Evolutionary conservation across 2,797 vertebrate species (phyloP), one percentile per base, ranked within the genome.

Genomic region (Sparus aurata): DNA sequence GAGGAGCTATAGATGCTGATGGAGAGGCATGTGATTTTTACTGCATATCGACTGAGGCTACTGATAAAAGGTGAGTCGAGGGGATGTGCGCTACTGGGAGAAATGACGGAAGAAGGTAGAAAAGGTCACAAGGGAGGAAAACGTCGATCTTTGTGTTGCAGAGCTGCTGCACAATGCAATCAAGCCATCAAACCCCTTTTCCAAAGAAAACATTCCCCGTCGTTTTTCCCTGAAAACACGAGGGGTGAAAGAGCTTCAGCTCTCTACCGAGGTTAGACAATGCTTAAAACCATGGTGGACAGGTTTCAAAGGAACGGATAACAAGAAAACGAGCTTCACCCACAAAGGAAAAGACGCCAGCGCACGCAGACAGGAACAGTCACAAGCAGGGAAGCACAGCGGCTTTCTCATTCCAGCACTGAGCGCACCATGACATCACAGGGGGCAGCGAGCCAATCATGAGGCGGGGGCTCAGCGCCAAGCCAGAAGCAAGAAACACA

Each of bases 401-500:
- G 71, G 79, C 84, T 83, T 87, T 91, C 85, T 92, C 92, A 88
- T 90, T 90, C 89, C 83, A 81, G 90, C 87, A 74, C 83, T 86
- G 87, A 93, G 87, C 78, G 41, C 71, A 80, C 86, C 62, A 18
- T 91, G 88, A 94, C 88, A 90, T 93, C 92, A 89, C 93, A 87
- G 77, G 86, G 86, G 89, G 73, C 58, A 80, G 60, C 75, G 69
- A 88, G 93, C 91, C 93, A 87, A 91, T 89, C 85, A 55, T 65
- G 79, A 79, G 85, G 86, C 72, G 34, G 25, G 75, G 69, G 91
- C 89, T 93, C 89, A 86, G 90, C 76, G 73, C 89, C 75, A 87
- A 93, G 93, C 90, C 75, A 73, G 85, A 93, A 94, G 92, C 91
- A 50, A 88, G 80, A 66, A 92, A 94, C 87, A 94, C 95, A 95